Evolutionary conservation across 1,140 invertebrate species (phyloP).

Genomic region (Leptinotarsa lineolata): DNA sequence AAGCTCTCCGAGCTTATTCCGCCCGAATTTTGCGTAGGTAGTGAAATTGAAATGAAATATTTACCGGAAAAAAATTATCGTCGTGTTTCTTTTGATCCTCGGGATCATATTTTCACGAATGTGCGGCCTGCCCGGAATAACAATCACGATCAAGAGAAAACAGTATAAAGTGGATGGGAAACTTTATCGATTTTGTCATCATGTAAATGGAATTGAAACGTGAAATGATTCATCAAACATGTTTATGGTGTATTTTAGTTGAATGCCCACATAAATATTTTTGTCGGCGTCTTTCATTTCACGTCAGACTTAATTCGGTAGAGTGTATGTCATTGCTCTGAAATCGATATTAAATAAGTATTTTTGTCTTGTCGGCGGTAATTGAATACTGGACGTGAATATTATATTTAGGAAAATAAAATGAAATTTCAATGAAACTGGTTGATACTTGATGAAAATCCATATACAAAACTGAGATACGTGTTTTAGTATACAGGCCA

Average conservation of each 20-base stretch:
- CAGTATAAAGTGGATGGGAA: constrained; percentile 2
- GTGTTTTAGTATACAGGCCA: too few relatives aligned
- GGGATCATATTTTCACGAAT: background rate
- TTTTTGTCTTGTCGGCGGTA: too few relatives aligned
- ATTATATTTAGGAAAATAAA: too few relatives aligned
- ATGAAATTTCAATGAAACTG: too few relatives aligned
- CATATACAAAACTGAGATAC: too few relatives aligned
- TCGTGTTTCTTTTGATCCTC: background rate
- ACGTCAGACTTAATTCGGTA: too few relatives aligned
- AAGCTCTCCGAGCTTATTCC: background rate
- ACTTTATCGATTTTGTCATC: constrained; percentile 16
- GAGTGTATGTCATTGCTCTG: too few relatives aligned
- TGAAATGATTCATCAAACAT: constrained; percentile 7
- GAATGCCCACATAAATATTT: background rate
- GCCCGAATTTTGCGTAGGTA: background rate
- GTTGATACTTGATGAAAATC: too few relatives aligned
- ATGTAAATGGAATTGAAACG: constrained; percentile 8
- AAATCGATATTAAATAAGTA: too few relatives aligned
- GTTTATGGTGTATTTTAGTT: constrained; percentile 2
- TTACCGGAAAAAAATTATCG: constrained; percentile 1
- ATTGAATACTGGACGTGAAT: too few relatives aligned
- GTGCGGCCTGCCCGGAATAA: constrained; percentile 7
- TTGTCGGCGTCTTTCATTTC: background rate
- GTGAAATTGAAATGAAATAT: background rate
- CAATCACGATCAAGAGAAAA: constrained; percentile 1